phyloP scores from a whole-genome alignment of 1,140 invertebrate species.

The Cotesia glomerata region DNA sequence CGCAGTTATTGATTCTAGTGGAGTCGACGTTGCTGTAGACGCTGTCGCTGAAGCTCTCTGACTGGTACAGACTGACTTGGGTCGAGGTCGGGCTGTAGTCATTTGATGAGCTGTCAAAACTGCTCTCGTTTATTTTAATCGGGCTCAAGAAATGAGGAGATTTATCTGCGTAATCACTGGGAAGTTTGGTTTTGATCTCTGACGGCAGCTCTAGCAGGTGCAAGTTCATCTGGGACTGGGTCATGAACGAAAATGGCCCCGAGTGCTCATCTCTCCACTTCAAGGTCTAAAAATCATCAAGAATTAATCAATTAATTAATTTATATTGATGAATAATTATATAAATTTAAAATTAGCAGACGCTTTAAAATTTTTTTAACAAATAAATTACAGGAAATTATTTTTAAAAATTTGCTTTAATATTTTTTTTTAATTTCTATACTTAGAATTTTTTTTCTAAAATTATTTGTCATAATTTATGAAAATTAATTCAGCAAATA shows the following conservation, averaged over 20 bases:
- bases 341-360: too few relatives aligned
- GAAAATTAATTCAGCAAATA: too few relatives aligned
- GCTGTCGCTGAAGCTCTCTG: constrained; percentile 50
- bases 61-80: constrained; percentile 49
- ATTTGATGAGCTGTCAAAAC: constrained; percentile 40
- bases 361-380: too few relatives aligned
- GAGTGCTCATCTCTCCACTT: constrained; percentile 79
- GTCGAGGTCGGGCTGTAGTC: constrained; percentile 51
- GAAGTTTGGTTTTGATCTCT: constrained; percentile 39
- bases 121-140: constrained; percentile 45
- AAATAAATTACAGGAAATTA: too few relatives aligned
- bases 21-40: constrained; percentile 47
- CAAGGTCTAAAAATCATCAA: constrained; percentile 47
- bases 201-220: constrained; percentile 58
- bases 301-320: not conserved
- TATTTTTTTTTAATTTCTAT: not conserved
- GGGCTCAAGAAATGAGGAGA: constrained; percentile 48
- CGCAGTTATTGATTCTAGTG: constrained; percentile 38
- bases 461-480: too few relatives aligned
- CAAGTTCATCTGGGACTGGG: constrained; percentile 77
- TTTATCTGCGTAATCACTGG: constrained; percentile 42
- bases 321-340: not conserved
- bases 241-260: constrained; percentile 80
- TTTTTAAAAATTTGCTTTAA: not conserved
- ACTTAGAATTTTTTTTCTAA: not conserved